Percentiles rank a stretch among this genome's conserved stretches.
Evolutionary conservation across 2,888 invertebrate genomes (phyloP).

Genomic region (Platerodrilus igneus): DNA sequence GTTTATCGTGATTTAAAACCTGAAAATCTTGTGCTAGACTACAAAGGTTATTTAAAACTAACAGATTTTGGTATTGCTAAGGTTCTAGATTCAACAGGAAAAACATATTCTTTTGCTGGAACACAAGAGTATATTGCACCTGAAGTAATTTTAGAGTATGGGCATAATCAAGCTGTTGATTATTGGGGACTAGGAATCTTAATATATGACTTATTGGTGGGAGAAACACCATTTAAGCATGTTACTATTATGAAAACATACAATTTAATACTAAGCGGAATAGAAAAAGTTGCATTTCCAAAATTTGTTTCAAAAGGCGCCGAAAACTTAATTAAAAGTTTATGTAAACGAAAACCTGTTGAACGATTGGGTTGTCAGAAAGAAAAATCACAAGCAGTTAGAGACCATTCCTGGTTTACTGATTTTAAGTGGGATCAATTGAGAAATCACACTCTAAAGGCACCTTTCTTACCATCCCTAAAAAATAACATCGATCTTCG

Average conservation of each 20-base stretch:
- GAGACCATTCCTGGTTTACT: slow-evolving; percentile 79
- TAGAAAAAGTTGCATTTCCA: slow-evolving; percentile 83
- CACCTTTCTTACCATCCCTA: slow-evolving; percentile 57
- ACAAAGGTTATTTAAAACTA: slow-evolving; percentile 83
- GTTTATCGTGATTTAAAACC: slow-evolving; percentile 85
- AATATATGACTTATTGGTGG: slow-evolving; percentile 80
- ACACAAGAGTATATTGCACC: slow-evolving; percentile 89
- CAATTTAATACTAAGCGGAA: slow-evolving; percentile 84
- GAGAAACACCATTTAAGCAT: slow-evolving; percentile 86
- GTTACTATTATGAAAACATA: slow-evolving; percentile 92
- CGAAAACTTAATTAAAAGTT: slow-evolving; percentile 74
- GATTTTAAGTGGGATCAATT: slow-evolving; percentile 88
- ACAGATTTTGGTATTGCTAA: slow-evolving; percentile 95
- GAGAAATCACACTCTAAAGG: slow-evolving; percentile 59
- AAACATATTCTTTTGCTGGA: slow-evolving; percentile 94
- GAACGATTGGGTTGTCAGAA: slow-evolving; percentile 87
- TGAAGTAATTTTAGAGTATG: slow-evolving; percentile 85
- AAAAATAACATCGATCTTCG: slow-evolving; percentile 67
- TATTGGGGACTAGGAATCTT: slow-evolving; percentile 92
- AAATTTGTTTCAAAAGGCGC: slow-evolving; percentile 73
- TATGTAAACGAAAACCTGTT: slow-evolving; percentile 79
- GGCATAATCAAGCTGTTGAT: slow-evolving; percentile 81
- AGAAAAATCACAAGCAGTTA: slow-evolving; percentile 80
- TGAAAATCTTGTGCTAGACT: slow-evolving; percentile 85
- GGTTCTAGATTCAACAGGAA: slow-evolving; percentile 68